Conservation (phyloP, 1,140 invertebrate genomes). For the Drosophila kurseongensis region DNA sequence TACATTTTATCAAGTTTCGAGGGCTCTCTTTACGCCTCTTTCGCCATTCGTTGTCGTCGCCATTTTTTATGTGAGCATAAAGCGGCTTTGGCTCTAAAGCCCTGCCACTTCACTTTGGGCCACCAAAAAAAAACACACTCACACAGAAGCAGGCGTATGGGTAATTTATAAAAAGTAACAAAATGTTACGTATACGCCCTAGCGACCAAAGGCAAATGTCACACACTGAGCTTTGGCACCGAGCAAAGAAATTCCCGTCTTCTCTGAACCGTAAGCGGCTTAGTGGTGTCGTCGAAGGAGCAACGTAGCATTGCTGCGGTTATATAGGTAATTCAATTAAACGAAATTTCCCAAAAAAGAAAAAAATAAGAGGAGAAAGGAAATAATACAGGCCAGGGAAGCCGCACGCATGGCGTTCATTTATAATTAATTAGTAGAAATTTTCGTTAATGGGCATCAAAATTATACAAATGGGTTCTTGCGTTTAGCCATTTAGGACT, state of each 20-base stretch:
- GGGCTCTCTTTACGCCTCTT: conserved; percentile 30
- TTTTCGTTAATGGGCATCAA: conserved; percentile 59
- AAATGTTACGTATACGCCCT: conserved; percentile 71
- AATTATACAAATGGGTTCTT: conserved; percentile 62
- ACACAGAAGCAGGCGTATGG: conserved; percentile 9
- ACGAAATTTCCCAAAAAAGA: conserved; percentile 45
- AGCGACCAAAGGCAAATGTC: conserved; percentile 74
- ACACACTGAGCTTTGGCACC: conserved; percentile 46
- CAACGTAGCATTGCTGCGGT: conserved; percentile 49
- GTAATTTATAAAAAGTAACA: conserved; percentile 68
- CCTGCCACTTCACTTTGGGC: conserved; percentile 68
- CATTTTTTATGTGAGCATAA: conserved; percentile 81
- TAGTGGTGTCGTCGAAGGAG: conserved; percentile 64
- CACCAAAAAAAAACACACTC: not conserved
- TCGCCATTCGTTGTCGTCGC: conserved; percentile 67
- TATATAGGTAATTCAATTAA: conserved; percentile 80
- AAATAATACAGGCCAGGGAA: conserved; percentile 6
- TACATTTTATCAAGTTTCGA: conserved; percentile 81
- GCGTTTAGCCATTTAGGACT: conserved; percentile 25
- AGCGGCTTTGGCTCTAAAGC: conserved; percentile 77
- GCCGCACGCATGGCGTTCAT: conserved; percentile 55
- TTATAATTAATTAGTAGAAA: conserved; percentile 74
- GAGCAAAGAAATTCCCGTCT: conserved; percentile 35
- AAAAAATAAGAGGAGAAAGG: conserved; percentile 1
- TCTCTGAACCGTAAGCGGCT: conserved; percentile 70